A percentile compares a stretch with the other conserved stretches of the same genome.
Conservation (phyloP, 2,888 invertebrate species). For the Corbicula japonica region DNA sequence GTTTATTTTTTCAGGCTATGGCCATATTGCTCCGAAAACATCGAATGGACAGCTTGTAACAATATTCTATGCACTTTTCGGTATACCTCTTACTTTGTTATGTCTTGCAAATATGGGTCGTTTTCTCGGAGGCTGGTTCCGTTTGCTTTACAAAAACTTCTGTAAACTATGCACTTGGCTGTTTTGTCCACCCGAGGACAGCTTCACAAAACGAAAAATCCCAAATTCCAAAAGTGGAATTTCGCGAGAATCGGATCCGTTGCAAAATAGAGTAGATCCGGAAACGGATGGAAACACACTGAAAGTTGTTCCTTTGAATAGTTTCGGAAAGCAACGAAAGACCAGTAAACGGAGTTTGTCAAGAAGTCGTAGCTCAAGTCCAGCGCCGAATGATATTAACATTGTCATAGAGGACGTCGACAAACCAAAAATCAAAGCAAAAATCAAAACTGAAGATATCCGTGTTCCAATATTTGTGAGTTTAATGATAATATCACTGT, state of each 20-base stretch:
- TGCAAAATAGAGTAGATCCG: slow-evolving; percentile 16
- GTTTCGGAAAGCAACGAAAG: slow-evolving; percentile 18
- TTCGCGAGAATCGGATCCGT: slow-evolving; percentile 37
- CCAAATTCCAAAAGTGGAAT: slow-evolving; percentile 17
- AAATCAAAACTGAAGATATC: slow-evolving; percentile 70
- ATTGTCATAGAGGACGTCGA: slow-evolving; percentile 54
- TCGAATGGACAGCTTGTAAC: slow-evolving; percentile 77
- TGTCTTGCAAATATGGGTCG: slow-evolving; percentile 81
- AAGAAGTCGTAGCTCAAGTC: slow-evolving; percentile 28
- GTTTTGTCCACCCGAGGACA: slow-evolving; percentile 66
- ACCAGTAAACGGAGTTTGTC: slow-evolving; percentile 28
- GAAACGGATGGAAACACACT: slow-evolving; percentile 13
- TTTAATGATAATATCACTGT: slow-evolving; percentile 95
- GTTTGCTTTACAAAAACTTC: slow-evolving; percentile 79
- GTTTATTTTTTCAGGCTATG: slow-evolving; percentile 78
- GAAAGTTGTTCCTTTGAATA: slow-evolving; percentile 1
- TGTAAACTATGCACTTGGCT: slow-evolving; percentile 67
- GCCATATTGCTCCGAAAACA: slow-evolving; percentile 82
- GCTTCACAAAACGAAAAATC: slow-evolving; percentile 32
- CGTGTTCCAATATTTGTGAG: slow-evolving; percentile 95
- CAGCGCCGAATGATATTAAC: slow-evolving; percentile 42
- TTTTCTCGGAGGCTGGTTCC: slow-evolving; percentile 80
- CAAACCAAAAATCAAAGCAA: slow-evolving; percentile 31
- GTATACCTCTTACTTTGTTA: slow-evolving; percentile 81
- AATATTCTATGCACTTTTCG: slow-evolving; percentile 81